Percentiles rank a stretch among this genome's conserved stretches.
Evolutionary conservation across 2,113 vertebrate species (phyloP).

Genomic region (Erpornis zantholeuca): DNA sequence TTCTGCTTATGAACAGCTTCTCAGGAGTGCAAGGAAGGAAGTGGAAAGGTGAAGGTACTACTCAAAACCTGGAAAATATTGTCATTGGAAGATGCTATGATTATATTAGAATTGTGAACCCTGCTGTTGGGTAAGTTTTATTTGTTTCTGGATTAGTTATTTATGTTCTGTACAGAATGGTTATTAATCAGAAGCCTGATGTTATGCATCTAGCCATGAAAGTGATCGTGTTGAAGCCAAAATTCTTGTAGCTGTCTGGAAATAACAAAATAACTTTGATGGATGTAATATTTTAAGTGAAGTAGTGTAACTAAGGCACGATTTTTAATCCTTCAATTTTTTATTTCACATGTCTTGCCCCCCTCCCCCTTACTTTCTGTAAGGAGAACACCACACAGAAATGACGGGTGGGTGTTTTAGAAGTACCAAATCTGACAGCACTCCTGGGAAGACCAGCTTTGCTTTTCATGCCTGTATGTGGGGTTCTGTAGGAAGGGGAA

Average conservation of each 20-base stretch:
- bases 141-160: background rate
- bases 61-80: slow-evolving; percentile 61
- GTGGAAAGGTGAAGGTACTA: slow-evolving; percentile 71
- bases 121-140: slow-evolving; percentile 67
- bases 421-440: background rate
- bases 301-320: background rate
- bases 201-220: background rate
- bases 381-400: background rate
- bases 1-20: slow-evolving; percentile 4
- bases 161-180: background rate
- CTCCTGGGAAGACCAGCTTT: background rate
- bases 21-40: background rate
- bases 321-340: background rate
- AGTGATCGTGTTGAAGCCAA: background rate
- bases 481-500: background rate
- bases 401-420: background rate
- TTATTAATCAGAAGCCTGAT: background rate
- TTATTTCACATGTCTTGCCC: background rate
- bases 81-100: slow-evolving; percentile 74
- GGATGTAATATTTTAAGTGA: background rate
- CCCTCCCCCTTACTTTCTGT: background rate
- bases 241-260: background rate
- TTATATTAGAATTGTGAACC: slow-evolving; percentile 52
- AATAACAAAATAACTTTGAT: background rate
- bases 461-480: background rate